These are phyloP conservation scores for Leptopilina myrica DNA, from an alignment of 2,888 invertebrate genomes.

Conservation along the genomic window DNA sequence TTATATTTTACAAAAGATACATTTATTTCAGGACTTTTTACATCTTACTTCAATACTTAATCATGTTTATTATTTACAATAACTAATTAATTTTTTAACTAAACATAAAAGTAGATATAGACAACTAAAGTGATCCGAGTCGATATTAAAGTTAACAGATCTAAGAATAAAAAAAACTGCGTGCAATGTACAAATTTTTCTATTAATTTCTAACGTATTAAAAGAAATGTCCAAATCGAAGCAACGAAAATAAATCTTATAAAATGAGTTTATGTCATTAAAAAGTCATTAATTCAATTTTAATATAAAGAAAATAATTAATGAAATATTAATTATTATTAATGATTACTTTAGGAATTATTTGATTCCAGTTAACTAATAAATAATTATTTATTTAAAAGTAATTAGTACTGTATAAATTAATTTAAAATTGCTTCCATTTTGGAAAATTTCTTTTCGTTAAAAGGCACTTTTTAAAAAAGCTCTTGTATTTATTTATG, in stretches of 20 bases:
- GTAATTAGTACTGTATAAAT: too few relatives aligned
- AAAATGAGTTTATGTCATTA: too few relatives aligned
- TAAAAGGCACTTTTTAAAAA: too few relatives aligned
- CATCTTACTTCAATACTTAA: constrained; percentile 55
- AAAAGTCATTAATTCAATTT: too few relatives aligned
- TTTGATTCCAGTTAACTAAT: too few relatives aligned
- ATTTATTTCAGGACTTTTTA: constrained; percentile 57
- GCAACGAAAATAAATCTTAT: background rate
- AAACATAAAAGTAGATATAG: constrained; percentile 43
- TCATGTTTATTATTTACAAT: constrained; percentile 54
- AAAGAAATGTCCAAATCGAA: constrained; percentile 21
- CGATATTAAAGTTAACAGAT: constrained; percentile 35
- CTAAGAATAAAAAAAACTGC: background rate
- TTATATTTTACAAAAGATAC: constrained; percentile 53
- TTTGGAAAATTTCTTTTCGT: too few relatives aligned
- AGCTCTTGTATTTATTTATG: too few relatives aligned
- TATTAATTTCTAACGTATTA: constrained; percentile 15
- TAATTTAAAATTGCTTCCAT: too few relatives aligned
- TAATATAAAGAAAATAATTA: too few relatives aligned
- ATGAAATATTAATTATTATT: too few relatives aligned
- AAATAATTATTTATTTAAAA: too few relatives aligned
- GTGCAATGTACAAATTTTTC: constrained; percentile 24
- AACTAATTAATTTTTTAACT: constrained; percentile 47
- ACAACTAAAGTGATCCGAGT: constrained; percentile 48
- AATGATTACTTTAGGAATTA: too few relatives aligned